Conservation (phyloP, 35 echinoderm and acorn worm genomes). For the Ophiothrix spiculata region DNA sequence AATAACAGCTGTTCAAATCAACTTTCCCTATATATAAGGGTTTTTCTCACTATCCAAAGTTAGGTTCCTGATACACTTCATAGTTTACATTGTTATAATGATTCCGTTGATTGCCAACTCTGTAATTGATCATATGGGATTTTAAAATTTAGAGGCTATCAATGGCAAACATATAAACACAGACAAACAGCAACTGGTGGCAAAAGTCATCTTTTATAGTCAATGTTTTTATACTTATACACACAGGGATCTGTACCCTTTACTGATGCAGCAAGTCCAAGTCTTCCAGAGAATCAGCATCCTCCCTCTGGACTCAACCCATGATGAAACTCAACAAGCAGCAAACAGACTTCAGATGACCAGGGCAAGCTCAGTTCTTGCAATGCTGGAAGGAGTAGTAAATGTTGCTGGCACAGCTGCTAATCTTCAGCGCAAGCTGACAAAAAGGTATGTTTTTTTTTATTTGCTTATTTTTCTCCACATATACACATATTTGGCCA, state of each 20-base stretch:
- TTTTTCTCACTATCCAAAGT: too few relatives aligned
- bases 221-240: not conserved
- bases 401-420: slow-evolving; percentile 78
- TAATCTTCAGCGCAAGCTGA: slow-evolving; percentile 52
- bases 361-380: slow-evolving; percentile 56
- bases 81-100: too few relatives aligned
- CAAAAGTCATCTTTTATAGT: not conserved
- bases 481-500: not conserved
- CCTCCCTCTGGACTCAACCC: slow-evolving; percentile 67
- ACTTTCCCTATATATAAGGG: too few relatives aligned
- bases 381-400: slow-evolving; percentile 82
- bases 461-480: not conserved
- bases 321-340: slow-evolving; percentile 26
- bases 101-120: too few relatives aligned
- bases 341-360: slow-evolving; percentile 72
- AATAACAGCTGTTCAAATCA: too few relatives aligned
- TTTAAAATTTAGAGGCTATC: too few relatives aligned
- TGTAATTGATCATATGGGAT: too few relatives aligned
- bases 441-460: slow-evolving; percentile 45
- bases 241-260: slow-evolving; percentile 76
- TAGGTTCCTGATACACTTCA: too few relatives aligned
- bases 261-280: slow-evolving; percentile 88
- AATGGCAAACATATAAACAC: too few relatives aligned
- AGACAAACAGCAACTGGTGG: too few relatives aligned
- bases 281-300: slow-evolving; percentile 89